A percentile compares a stretch with the other conserved stretches of the same genome.
These are phyloP conservation scores for Pteruthius melanotis DNA, from an alignment of 2,113 vertebrate species.

Conservation along the genomic window DNA sequence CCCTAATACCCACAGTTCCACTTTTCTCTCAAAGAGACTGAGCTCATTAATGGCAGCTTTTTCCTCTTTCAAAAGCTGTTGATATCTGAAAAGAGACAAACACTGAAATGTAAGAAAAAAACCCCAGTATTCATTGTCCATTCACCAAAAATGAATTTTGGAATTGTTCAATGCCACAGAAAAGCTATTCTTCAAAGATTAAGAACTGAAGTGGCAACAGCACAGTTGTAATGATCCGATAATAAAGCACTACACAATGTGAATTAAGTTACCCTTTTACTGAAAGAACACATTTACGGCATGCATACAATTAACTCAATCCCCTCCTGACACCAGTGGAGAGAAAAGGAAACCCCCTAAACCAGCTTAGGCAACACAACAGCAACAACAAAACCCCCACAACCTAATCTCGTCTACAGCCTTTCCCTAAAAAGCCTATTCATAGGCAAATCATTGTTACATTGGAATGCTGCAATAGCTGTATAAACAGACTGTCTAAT, in stretches of 20 bases:
- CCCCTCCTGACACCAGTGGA: neutral
- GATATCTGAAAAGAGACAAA: conserved; percentile 76
- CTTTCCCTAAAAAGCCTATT: neutral
- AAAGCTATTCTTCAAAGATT: neutral
- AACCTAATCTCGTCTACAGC: neutral
- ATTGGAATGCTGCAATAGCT: neutral
- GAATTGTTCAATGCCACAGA: neutral
- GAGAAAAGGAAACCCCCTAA: neutral
- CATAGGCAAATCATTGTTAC: neutral
- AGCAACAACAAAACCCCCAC: neutral
- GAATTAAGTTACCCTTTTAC: neutral
- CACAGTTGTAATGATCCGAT: neutral
- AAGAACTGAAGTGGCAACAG: neutral
- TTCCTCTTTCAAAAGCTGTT: conserved; percentile 87
- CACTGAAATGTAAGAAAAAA: neutral
- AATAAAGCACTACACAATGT: neutral
- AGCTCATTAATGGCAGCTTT: conserved; percentile 80
- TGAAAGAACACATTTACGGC: neutral
- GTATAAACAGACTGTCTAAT: neutral
- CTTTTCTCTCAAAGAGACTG: conserved; percentile 81
- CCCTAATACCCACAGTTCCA: conserved; percentile 78
- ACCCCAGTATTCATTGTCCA: neutral
- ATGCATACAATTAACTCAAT: neutral
- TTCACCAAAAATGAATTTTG: neutral
- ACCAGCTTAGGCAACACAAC: neutral